Base-by-base conservation (phyloP, 2,888 invertebrate genomes). In the Callosobruchus maculatus region DNA sequence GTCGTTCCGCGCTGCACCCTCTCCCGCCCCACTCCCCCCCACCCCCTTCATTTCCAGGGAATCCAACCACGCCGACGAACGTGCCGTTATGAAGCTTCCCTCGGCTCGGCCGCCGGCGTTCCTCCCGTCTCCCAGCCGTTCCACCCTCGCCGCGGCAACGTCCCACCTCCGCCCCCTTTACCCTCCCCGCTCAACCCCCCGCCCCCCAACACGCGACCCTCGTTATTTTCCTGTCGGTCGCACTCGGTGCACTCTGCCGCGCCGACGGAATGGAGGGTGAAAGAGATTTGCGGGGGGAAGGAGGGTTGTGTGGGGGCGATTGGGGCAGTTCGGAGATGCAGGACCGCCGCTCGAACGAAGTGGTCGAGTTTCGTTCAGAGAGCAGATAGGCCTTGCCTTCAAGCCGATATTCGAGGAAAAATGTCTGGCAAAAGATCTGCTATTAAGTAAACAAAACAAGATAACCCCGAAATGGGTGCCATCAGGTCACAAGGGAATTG, bases 211-310 rank as follows among this genome's bases (percentile, higher is more conserved):
- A 69, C 74, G 71, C 73, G 71, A 82, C 84, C 84, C 84, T 83
- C 84, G 82, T 84, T 83, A 85, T 85, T 85, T 84, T 85, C 83
- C 85, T 84, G 86, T 86, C 86, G 84, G 84, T 80, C 85, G 84
- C 85, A 85, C 84, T 84, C 85, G 85, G 84, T 84, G 85, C 82
- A 80, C 81, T 82, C 78, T 77, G 74, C 20, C 79, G 78, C 79
- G 77, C 77, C 76, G 70, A 76, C 76, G 73, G 78, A 79, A 72
- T 71, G 78, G 78, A 78, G 80, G 79, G 78, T 78, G 76, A 76
- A 74, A 74, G 77, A 74, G 76, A 71, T 72, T 49, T 49, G 71
- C 70, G 73, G 72, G 76, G 72, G 75, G 21, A 71, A 68, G 71
- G 71, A 75, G n/a, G 74, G 75, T 75, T 76, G 79, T 20, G 68